Evolutionary conservation across 1,140 invertebrate species (phyloP).

Genomic region (Brachionus angularis): DNA sequence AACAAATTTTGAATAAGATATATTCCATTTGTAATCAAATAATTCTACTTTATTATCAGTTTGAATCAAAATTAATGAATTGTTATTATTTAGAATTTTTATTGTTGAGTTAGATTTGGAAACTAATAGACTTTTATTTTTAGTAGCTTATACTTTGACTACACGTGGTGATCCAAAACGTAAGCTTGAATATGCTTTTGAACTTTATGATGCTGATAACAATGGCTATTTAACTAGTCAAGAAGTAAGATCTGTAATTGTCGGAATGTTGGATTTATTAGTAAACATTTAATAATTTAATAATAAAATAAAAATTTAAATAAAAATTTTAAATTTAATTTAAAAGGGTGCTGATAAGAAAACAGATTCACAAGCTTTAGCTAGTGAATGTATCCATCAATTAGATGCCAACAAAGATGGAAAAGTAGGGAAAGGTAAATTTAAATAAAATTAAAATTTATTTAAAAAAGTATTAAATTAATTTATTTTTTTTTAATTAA

Average conservation of each 20-base stretch:
- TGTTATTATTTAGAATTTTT: no score
- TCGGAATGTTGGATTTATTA: conserved; percentile 33
- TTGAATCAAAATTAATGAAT: no score
- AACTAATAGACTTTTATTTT: no score
- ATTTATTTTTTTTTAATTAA: no score
- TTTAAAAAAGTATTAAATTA: no score
- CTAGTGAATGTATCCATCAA: background rate
- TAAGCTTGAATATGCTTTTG: conserved; percentile 39
- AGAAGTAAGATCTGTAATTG: conserved; percentile 21
- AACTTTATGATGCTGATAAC: conserved; percentile 33
- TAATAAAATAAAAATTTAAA: background rate
- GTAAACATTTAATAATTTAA: background rate
- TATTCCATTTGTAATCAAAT: no score
- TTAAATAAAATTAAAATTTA: no score
- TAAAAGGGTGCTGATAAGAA: background rate
- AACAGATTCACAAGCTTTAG: background rate
- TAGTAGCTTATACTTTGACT: conserved; percentile 21
- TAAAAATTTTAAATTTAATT: no score
- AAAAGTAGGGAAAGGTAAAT: background rate
- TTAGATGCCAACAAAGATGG: background rate
- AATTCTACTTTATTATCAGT: no score
- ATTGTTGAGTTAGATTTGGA: no score
- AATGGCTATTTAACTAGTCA: conserved; percentile 4
- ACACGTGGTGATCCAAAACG: conserved; percentile 1
- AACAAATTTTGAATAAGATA: no score